phyloP scores from a whole-genome alignment of 2,888 invertebrate species.

The Patella depressa region DNA sequence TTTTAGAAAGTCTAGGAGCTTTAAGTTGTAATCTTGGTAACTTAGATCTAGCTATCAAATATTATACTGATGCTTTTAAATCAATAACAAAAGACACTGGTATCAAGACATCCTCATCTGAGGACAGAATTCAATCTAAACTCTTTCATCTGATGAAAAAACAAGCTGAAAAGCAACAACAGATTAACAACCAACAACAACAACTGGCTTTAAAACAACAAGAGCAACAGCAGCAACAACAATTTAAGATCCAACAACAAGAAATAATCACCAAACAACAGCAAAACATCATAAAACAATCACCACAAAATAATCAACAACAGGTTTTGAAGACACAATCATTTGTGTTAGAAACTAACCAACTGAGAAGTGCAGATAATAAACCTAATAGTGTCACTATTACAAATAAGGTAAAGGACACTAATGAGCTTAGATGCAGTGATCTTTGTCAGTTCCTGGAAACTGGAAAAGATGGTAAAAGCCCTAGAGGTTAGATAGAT shows the following conservation, averaged over 20 bases:
- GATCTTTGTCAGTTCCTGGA: too few species aligned
- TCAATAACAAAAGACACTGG: constrained; percentile 10
- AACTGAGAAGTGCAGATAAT: too few species aligned
- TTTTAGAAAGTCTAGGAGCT: constrained; percentile 49
- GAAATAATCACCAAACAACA: too few species aligned
- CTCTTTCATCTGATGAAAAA: constrained; percentile 9
- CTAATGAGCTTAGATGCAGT: too few species aligned
- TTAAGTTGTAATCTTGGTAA: constrained; percentile 42
- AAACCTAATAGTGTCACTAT: too few species aligned
- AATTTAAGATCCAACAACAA: not conserved
- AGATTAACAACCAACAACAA: not conserved
- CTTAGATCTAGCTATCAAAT: constrained; percentile 35
- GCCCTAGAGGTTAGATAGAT: too few species aligned
- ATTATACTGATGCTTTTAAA: constrained; percentile 40
- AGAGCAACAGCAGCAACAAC: not conserved
- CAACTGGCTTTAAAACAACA: not conserved
- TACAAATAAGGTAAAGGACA: too few species aligned
- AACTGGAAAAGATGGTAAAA: too few species aligned
- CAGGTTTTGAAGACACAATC: too few species aligned
- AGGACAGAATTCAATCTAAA: constrained; percentile 15
- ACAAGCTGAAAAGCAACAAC: not conserved
- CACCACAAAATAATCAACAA: too few species aligned
- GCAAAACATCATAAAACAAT: too few species aligned
- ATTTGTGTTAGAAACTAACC: too few species aligned
- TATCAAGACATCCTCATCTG: not conserved